A percentile compares a stretch with the other conserved stretches of the same genome.
These are phyloP conservation scores for Xerus rutilus DNA, from an alignment of 2,797 vertebrate genomes.

Conservation along the genomic window DNA sequence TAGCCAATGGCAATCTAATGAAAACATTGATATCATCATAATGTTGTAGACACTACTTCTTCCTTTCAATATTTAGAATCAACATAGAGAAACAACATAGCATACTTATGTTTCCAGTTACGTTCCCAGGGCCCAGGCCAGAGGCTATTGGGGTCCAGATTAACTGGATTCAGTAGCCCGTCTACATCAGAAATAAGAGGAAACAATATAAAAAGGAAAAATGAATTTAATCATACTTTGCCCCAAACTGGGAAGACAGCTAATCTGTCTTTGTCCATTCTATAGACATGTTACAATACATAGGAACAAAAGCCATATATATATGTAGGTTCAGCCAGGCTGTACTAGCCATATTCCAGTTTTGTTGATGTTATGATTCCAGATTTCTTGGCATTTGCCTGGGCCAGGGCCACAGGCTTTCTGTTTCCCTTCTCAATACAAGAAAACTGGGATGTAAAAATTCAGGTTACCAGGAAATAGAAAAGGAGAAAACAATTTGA, in stretches of 20 bases:
- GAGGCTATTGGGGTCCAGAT: neutral
- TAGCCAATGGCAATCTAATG: neutral
- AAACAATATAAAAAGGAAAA: neutral
- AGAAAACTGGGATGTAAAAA: neutral
- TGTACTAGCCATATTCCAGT: neutral
- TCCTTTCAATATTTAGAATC: conserved; percentile 40
- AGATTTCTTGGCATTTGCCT: neutral
- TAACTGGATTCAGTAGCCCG: neutral
- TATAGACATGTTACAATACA: neutral
- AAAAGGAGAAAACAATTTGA: neutral
- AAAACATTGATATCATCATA: neutral
- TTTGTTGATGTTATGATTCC: neutral
- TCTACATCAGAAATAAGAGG: neutral
- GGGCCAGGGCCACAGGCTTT: neutral
- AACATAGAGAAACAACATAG: neutral
- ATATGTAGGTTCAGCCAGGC: neutral
- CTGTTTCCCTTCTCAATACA: neutral
- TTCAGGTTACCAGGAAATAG: neutral
- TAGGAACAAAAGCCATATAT: too few relatives aligned
- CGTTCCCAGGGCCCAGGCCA: neutral
- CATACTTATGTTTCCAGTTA: neutral
- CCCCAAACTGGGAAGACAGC: neutral
- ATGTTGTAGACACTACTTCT: neutral
- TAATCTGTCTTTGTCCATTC: neutral
- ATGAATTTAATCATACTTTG: neutral